Evolutionary conservation across 2,113 vertebrate species (phyloP).

Genomic region (Anarrhichthys ocellatus): DNA sequence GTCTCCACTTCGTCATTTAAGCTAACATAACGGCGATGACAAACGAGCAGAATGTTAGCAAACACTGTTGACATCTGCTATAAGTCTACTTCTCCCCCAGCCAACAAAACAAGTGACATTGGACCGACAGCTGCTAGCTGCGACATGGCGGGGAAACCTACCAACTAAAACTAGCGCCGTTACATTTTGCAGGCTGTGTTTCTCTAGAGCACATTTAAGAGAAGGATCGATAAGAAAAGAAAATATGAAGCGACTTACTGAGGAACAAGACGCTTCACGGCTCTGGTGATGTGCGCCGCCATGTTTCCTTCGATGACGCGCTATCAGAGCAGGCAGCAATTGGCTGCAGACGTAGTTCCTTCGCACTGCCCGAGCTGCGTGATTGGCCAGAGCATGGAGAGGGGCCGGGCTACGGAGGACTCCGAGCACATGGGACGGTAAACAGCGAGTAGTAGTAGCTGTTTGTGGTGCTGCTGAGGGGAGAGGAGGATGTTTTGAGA

Average conservation of each 20-base stretch:
- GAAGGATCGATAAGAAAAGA: constrained; percentile 30
- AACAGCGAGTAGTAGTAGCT: constrained; percentile 28
- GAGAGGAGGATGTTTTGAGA: background rate
- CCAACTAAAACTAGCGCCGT: background rate
- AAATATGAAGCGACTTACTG: constrained; percentile 80
- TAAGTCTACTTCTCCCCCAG: background rate
- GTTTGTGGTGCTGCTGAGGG: background rate
- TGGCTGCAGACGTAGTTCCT: constrained; percentile 49
- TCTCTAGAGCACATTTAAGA: background rate
- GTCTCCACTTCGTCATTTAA: fast-evolving
- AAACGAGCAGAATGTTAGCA: background rate
- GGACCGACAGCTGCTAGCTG: background rate
- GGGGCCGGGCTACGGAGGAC: constrained; percentile 26
- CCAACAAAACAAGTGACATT: background rate
- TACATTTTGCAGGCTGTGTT: too few relatives aligned
- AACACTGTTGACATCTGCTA: background rate
- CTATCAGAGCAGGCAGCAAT: constrained; percentile 34
- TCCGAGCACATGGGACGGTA: constrained; percentile 61
- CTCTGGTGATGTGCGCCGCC: constrained; percentile 74
- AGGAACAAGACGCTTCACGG: constrained; percentile 50
- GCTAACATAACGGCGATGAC: background rate
- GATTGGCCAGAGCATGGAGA: constrained; percentile 60
- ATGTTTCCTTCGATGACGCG: constrained; percentile 72
- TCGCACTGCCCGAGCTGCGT: background rate
- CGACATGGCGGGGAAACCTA: background rate